Conservation (phyloP, 2,113 vertebrate species). For the Nesogale talazaci region DNA sequence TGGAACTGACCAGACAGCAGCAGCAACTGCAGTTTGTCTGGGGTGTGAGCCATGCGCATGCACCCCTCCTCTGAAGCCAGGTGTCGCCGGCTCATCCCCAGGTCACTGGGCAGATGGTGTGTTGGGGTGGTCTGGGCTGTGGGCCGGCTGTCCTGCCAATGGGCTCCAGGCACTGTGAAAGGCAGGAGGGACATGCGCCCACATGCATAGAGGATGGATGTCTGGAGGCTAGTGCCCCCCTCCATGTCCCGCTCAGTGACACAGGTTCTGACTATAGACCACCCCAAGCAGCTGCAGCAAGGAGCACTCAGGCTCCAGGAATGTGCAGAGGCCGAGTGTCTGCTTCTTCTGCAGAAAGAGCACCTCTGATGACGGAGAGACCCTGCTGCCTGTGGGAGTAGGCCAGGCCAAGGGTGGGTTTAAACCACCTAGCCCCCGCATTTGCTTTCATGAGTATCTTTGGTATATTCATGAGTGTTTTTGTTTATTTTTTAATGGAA, state of each 20-base stretch:
- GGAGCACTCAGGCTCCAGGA: too few species aligned
- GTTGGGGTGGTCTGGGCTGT: fast-evolving
- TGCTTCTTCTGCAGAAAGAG: too few species aligned
- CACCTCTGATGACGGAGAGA: too few species aligned
- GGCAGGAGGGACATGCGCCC: fast-evolving
- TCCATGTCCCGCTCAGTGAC: fast-evolving
- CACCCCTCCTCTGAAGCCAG: fast-evolving
- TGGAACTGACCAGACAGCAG: too few species aligned
- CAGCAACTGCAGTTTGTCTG: too few species aligned
- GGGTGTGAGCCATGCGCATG: neutral
- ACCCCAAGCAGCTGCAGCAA: fast-evolving
- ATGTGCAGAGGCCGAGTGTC: too few species aligned
- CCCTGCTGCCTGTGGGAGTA: too few species aligned
- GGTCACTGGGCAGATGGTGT: neutral
- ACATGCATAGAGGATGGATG: neutral
- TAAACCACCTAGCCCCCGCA: too few species aligned
- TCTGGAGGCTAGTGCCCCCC: neutral
- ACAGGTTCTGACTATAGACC: fast-evolving
- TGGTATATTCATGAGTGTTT: too few species aligned
- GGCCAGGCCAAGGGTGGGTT: too few species aligned
- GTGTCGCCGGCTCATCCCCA: too few species aligned
- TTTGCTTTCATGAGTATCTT: neutral
- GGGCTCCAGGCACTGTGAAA: fast-evolving
- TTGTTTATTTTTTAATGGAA: neutral
- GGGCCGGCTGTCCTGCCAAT: fast-evolving